Evolutionary conservation across 2,113 vertebrate genomes (phyloP).

Genomic region (Globicephala melas): DNA sequence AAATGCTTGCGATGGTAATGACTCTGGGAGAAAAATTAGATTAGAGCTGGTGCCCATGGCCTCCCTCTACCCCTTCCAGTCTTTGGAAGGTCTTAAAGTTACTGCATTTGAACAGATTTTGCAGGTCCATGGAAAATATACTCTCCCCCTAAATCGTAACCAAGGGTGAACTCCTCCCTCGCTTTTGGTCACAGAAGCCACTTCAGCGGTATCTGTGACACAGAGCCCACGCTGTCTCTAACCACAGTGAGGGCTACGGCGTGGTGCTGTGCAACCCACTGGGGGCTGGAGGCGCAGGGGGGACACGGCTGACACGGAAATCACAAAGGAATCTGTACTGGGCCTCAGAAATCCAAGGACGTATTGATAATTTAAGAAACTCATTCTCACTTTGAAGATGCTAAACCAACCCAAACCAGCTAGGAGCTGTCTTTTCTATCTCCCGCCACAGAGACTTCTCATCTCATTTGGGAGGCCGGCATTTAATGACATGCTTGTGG

Average conservation of each 20-base stretch:
- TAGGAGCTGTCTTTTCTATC: background rate
- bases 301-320: background rate
- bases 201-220: background rate
- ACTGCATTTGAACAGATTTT: background rate
- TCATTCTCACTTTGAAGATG: background rate
- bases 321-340: background rate
- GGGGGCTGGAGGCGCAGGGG: rapidly evolving
- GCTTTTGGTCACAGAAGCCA: background rate
- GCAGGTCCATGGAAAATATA: background rate
- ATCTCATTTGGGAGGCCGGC: background rate
- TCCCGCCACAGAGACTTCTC: background rate
- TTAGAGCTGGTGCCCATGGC: background rate
- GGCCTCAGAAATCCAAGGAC: background rate
- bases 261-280: rapidly evolving
- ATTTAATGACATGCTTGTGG: background rate
- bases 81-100: background rate
- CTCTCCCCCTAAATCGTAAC: background rate
- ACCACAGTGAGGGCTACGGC: rapidly evolving
- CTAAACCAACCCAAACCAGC: background rate
- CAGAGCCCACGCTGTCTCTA: background rate
- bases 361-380: background rate
- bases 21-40: background rate
- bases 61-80: background rate
- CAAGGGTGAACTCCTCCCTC: background rate
- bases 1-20: conserved; percentile 23